Conservation (phyloP, 2,113 vertebrate genomes). For the Uria aalge region DNA sequence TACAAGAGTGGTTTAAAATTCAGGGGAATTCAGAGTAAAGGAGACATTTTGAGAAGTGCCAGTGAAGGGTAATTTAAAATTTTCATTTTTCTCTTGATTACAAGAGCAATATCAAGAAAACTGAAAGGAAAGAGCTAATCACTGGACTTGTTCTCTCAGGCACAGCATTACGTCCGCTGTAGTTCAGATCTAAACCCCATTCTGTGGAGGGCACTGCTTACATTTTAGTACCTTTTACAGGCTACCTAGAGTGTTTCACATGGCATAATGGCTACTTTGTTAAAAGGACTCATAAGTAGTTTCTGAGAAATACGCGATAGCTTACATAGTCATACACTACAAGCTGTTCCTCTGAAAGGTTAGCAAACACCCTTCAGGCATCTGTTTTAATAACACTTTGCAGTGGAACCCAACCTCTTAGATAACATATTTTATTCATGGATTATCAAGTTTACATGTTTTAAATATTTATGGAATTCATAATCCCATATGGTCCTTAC, state of each 20-base stretch:
- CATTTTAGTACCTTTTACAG: not conserved
- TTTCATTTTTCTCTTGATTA: not conserved
- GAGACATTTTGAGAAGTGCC: not conserved
- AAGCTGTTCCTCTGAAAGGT: not conserved
- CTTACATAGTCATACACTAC: not conserved
- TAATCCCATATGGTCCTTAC: not conserved
- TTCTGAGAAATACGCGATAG: not conserved
- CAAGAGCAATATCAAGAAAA: not conserved
- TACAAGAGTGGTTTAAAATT: not conserved
- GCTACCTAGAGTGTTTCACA: not conserved
- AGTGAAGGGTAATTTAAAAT: not conserved
- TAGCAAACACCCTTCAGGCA: not conserved
- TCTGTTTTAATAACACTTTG: not conserved
- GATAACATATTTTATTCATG: constrained; percentile 34
- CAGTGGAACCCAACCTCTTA: not conserved
- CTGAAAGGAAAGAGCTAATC: not conserved
- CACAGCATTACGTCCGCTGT: not conserved
- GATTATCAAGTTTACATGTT: not conserved
- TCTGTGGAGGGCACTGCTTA: not conserved
- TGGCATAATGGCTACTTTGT: not conserved
- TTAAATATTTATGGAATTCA: constrained; percentile 33
- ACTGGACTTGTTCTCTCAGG: not conserved
- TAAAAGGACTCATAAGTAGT: not conserved
- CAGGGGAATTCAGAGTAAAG: not conserved
- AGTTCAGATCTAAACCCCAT: not conserved